phyloP scores from a whole-genome alignment of 2,888 invertebrate species.

The Scaptomyza reducta region DNA sequence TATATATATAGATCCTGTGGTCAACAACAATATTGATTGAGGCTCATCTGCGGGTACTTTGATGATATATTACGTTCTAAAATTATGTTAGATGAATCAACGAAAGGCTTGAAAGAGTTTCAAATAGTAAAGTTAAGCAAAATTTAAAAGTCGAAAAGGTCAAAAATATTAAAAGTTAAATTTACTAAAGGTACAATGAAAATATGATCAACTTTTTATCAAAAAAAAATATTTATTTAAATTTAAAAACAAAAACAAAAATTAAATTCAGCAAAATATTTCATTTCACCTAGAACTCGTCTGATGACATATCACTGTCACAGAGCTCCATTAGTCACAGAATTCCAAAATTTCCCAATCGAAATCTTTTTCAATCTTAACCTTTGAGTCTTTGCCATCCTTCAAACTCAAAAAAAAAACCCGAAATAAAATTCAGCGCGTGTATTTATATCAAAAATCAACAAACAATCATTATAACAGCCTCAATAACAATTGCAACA shows the following conservation, averaged over 20 bases:
- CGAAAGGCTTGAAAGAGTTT: background rate
- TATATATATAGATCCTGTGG: slow-evolving; percentile 38
- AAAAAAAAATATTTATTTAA: too few species aligned
- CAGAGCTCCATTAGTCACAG: too few species aligned
- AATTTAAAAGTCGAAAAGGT: too few species aligned
- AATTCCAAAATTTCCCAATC: background rate
- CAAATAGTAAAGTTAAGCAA: background rate
- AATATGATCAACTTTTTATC: too few species aligned
- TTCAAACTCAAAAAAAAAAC: background rate
- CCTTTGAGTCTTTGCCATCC: background rate
- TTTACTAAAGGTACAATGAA: too few species aligned
- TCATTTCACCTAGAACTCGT: too few species aligned
- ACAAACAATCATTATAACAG: background rate
- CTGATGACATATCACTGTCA: too few species aligned
- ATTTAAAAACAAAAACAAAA: too few species aligned
- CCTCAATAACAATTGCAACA: slow-evolving; percentile 18
- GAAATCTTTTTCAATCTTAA: background rate
- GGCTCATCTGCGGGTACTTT: slow-evolving; percentile 33
- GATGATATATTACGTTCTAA: background rate
- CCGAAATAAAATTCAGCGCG: slow-evolving; percentile 1
- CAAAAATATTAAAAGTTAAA: too few species aligned
- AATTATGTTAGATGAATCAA: background rate
- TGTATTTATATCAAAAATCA: background rate
- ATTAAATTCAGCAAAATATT: too few species aligned
- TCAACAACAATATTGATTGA: slow-evolving; percentile 3